Conservation (phyloP, 2,113 vertebrate species). For the Periophthalmus modestus region DNA sequence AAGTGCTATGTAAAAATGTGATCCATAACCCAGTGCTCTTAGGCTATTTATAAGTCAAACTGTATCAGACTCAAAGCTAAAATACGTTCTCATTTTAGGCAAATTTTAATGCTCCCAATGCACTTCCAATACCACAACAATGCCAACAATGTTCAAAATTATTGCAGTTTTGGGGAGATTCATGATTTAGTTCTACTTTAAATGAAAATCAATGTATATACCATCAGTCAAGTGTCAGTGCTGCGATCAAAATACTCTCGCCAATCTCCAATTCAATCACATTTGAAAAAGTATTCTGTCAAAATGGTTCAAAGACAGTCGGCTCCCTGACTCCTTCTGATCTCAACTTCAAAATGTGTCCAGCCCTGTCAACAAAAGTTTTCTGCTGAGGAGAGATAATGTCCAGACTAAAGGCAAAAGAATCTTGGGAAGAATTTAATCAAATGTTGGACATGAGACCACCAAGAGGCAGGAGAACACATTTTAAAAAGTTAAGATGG, state of each 20-base stretch:
- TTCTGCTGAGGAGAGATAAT: slow-evolving; percentile 62
- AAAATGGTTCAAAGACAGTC: slow-evolving; percentile 69
- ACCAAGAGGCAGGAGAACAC: not conserved
- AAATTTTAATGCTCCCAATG: too few species aligned
- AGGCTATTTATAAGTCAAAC: too few species aligned
- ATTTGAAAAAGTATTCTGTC: slow-evolving; percentile 58
- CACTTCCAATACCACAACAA: too few species aligned
- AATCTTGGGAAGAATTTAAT: slow-evolving; percentile 36
- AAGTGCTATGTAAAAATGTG: too few species aligned
- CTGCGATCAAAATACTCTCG: slow-evolving; percentile 1
- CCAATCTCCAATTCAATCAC: slow-evolving; percentile 13
- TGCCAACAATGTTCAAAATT: not conserved
- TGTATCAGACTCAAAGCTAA: too few species aligned
- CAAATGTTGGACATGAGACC: slow-evolving; percentile 21
- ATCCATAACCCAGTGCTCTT: too few species aligned
- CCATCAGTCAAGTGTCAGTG: not conserved
- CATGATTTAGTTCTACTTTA: not conserved
- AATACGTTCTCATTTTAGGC: too few species aligned
- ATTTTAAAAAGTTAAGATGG: not conserved
- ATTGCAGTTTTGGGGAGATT: not conserved
- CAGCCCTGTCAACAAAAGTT: slow-evolving; percentile 64
- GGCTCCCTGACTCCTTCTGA: slow-evolving; percentile 60
- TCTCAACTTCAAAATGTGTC: slow-evolving; percentile 65
- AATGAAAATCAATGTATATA: not conserved
- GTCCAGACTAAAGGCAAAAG: slow-evolving; percentile 23